Evolutionary conservation across 2,888 invertebrate genomes (phyloP), one percentile per base, ranked within the genome.

Genomic region (Drosophila maculinotata): DNA sequence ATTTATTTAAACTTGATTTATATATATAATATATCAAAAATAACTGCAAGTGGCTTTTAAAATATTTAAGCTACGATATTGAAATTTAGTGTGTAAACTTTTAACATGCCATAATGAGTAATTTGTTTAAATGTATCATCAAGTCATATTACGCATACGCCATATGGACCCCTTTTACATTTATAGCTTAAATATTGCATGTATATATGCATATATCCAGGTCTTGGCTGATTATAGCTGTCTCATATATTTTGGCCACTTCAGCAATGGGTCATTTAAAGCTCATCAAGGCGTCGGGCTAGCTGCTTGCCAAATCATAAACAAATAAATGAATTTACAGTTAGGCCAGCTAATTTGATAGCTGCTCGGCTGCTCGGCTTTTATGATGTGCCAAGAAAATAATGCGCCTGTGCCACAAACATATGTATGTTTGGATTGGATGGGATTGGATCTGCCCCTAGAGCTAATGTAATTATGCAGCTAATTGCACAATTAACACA

Each of bases 401-500:
- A 47, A 51, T 48, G 36, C 51, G 60, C n/a, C 17, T n/a, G 30
- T 17, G 38, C 26, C 10, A 6, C 0, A 20, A 6, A n/a, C n/a
- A 9, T 28, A 28, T 9, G 30, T 49, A 10, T 28, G 41, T 8
- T 15, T 10, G 30, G 26, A 15, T 25, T 7, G 42, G 6, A 14
- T 10, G 2, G 25, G 26, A 5, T 33, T 8, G 15, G 31, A 33
- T 39, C 38, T 38, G 28, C 30, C 30, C 45, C 8, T 26, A n/a
- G 39, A 47, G 42, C 56, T 38, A 52, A 44, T 63, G 58, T 63
- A 79, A 80, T 80, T 79, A 82, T 82, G 83, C 77, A 67, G 69
- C 66, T 82, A 82, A 82, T 80, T 80, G 69, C 45, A 64, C 69
- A 80, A 82, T 80, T 79, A 77, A 54, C 39, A 36, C 67, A 59